Base-by-base conservation (phyloP, 2,113 vertebrate species). In the Perognathus longimembris region DNA sequence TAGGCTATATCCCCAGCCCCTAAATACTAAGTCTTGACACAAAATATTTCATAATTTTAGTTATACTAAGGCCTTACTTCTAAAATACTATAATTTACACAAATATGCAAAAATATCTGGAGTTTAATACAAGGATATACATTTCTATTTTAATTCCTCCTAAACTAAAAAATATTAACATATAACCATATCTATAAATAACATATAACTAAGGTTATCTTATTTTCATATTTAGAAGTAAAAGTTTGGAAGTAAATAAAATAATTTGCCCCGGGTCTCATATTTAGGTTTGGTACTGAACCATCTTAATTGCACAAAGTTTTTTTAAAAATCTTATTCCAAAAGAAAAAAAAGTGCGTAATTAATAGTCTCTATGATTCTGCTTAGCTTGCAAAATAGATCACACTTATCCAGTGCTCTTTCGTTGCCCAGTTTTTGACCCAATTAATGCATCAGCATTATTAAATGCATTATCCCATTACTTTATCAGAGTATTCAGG, bases 161-260 rank as follows among this genome's bases (percentile, higher is more conserved):
- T 5, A 73, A 78, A 54, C 26, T 61, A 61, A 84, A 15, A 86
- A 79, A 81, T 61, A 2, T 42, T 90, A 59, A n/a, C 30, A 54
- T 34, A 42, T 42, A 73, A 40, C 28, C 36, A 85, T 18, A 79
- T 42, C 42, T 70, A 75, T 34, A 42, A 42, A 12, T 54, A 87
- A 78, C 14, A 71, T 73, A 36, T 83, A 64, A 69, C 18, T 20
- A 42, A 34, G 8, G 45, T 28, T n/a, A 38, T 89, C 9, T 57
- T 90, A 24, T 20, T 89, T 63, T 42, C 18, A 84, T 50, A 81
- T 45, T 88, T 90, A 75, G 90, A 91, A 90, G 88, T 90, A 77
- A 67, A 64, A 85, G 40, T 85, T 88, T 81, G 59, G 24, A 78
- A 91, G 22, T 57, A 34, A 76, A 94, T 69, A 34, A 69, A 63